Conservation (phyloP, 2,113 vertebrate species). For the human (Homo sapiens) region GRCh38 chr12:22415501-22416000, state of each 20-base stretch:
- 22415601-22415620: neutral
- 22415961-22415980: neutral
- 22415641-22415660: neutral
- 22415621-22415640: neutral
- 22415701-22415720: neutral
- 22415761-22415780: neutral
- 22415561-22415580: neutral
- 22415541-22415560: neutral
- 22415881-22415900: neutral
- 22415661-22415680: neutral
- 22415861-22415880: neutral
- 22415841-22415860: neutral
- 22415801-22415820: neutral
- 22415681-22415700: neutral
- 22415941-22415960: neutral
- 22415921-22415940: neutral
- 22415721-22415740: neutral
- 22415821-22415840: neutral
- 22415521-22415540: neutral
- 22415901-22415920: neutral
- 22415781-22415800: neutral
- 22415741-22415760: neutral
- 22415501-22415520: neutral
- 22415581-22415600: neutral
- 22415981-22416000: neutral